phyloP scores from a whole-genome alignment of 2,113 vertebrate species.

The Crotalus tigris region DNA sequence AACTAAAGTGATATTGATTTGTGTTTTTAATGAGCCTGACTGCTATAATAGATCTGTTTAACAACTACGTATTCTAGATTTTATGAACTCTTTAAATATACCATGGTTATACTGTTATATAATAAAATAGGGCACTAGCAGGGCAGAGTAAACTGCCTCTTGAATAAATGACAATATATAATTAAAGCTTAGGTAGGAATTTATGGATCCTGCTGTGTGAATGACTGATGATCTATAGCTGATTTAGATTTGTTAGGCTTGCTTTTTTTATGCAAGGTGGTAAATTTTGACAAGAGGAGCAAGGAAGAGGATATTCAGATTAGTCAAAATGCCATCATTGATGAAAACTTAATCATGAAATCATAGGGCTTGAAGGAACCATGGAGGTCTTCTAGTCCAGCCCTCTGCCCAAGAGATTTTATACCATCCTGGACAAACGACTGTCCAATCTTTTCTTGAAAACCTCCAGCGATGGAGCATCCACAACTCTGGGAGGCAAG shows the following conservation, averaged over 20 bases:
- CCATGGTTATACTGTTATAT: slow-evolving; percentile 18
- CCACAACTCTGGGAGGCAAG: neutral
- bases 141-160: neutral
- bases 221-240: slow-evolving; percentile 28
- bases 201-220: slow-evolving; percentile 7
- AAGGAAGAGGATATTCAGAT: slow-evolving; percentile 22
- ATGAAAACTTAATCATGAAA: neutral
- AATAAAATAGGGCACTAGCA: slow-evolving; percentile 30
- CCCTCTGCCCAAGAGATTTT: neutral
- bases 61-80: slow-evolving; percentile 44
- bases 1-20: slow-evolving; percentile 40
- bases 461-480: neutral
- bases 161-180: slow-evolving; percentile 28
- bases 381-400: neutral
- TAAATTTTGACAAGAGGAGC: neutral
- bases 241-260: slow-evolving; percentile 39
- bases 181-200: slow-evolving; percentile 30
- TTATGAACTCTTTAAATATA: slow-evolving; percentile 50
- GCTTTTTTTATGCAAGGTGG: slow-evolving; percentile 26
- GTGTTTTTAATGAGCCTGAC: slow-evolving; percentile 42
- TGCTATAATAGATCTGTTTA: slow-evolving; percentile 42
- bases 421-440: neutral
- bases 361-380: neutral
- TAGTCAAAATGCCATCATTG: neutral
- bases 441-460: neutral